Evolutionary conservation across 2,113 vertebrate genomes (phyloP).

Genomic region (Ardeotis arabs): DNA sequence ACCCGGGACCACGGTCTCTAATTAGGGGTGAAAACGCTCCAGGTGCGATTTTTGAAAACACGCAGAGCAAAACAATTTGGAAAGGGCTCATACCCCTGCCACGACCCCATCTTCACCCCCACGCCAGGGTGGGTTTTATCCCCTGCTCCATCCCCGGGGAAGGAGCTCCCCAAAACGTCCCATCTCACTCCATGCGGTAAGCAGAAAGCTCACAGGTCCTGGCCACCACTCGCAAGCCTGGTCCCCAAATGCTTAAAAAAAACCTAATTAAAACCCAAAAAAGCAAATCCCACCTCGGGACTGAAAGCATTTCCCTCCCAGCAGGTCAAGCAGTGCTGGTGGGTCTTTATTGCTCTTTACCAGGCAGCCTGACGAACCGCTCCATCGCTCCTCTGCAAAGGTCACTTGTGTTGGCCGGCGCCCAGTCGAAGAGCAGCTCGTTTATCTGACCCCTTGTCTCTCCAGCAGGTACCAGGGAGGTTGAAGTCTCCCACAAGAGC

Average conservation of each 20-base stretch:
- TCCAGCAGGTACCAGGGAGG: neutral
- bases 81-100: neutral
- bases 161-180: neutral
- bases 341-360: neutral
- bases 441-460: neutral
- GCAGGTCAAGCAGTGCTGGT: neutral
- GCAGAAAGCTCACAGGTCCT: neutral
- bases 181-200: neutral
- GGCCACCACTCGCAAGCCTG: neutral
- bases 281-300: neutral
- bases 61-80: accelerated
- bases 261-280: neutral
- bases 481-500: neutral
- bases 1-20: neutral
- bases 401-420: neutral
- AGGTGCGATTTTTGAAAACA: neutral
- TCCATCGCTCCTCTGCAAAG: neutral
- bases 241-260: neutral
- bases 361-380: neutral
- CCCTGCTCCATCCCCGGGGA: neutral
- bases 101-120: neutral
- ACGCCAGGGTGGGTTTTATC: neutral
- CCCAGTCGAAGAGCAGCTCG: neutral
- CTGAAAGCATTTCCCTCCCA: neutral
- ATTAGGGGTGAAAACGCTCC: neutral